phyloP scores from a whole-genome alignment of 2,797 vertebrate genomes.

The Propithecus perrieri region DNA sequence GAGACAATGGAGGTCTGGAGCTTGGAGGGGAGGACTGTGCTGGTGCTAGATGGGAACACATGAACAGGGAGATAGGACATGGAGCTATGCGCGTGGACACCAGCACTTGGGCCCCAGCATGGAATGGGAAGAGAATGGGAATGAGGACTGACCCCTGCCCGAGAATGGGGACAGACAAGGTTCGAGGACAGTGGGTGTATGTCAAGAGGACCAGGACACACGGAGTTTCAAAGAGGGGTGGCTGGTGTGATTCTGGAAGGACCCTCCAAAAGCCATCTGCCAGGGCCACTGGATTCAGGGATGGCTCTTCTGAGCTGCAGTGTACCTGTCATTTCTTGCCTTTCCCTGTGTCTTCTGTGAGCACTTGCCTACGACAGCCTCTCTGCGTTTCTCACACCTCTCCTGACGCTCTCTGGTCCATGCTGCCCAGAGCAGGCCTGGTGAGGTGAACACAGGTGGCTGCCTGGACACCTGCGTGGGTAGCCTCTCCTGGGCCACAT shows the following conservation, averaged over 20 bases:
- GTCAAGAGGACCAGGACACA: not conserved
- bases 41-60: not conserved
- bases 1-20: not conserved
- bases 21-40: not conserved
- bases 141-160: not conserved
- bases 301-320: not conserved
- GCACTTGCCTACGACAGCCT: not conserved
- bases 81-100: rapidly evolving
- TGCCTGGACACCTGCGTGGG: not conserved
- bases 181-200: not conserved
- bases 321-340: not conserved
- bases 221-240: not conserved
- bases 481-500: not conserved
- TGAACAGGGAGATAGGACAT: too few relatives aligned
- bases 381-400: not conserved
- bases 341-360: not conserved
- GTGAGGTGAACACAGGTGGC: not conserved
- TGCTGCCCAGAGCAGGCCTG: not conserved
- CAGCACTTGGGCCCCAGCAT: not conserved
- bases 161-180: not conserved
- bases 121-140: not conserved
- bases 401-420: not conserved
- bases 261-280: not conserved
- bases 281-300: not conserved
- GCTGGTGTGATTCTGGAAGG: not conserved